phyloP scores from a whole-genome alignment of 2,113 vertebrate species.

The Thryonomys swinderianus region DNA sequence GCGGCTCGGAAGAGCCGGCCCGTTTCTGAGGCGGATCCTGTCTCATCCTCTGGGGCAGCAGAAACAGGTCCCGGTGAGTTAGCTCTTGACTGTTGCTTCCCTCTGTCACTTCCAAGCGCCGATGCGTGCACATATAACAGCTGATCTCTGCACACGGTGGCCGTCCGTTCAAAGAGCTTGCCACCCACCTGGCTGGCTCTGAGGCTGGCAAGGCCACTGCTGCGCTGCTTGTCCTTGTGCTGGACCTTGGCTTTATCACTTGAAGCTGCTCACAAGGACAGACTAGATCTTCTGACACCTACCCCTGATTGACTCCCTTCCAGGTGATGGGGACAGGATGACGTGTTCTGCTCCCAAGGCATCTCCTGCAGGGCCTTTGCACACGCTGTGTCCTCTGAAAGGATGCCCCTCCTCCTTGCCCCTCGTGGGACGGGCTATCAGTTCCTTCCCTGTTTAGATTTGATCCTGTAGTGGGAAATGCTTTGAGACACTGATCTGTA shows the following conservation, averaged over 20 bases:
- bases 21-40: not conserved
- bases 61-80: not conserved
- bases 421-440: not conserved
- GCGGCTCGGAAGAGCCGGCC: not conserved
- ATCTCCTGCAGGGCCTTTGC: not conserved
- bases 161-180: not conserved
- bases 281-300: not conserved
- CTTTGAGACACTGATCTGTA: not conserved
- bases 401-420: not conserved
- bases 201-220: not conserved
- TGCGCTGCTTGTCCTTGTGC: not conserved
- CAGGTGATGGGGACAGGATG: not conserved
- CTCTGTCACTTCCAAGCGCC: not conserved
- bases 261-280: not conserved
- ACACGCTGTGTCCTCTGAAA: not conserved
- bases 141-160: not conserved
- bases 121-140: not conserved
- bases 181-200: not conserved
- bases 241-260: not conserved
- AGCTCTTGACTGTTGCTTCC: not conserved
- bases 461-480: not conserved
- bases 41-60: not conserved
- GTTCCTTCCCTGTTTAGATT: slow-evolving; percentile 1
- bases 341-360: not conserved
- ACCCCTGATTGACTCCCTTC: not conserved